These are phyloP conservation scores for Brachyhypopomus occidentalis DNA, from an alignment of 2,113 vertebrate species.

Conservation along the genomic window DNA sequence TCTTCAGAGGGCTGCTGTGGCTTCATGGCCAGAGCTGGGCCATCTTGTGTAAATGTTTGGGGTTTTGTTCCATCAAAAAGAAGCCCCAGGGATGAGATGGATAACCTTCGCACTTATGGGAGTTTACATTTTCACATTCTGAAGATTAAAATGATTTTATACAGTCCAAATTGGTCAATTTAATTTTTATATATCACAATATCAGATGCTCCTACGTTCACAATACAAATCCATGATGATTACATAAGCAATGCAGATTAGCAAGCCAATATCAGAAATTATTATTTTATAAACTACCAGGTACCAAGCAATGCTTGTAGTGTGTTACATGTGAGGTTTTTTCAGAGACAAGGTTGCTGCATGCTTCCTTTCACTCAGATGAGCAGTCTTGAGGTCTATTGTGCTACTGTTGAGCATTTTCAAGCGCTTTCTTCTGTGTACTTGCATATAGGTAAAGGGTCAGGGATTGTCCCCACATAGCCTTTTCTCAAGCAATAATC, in stretches of 20 bases:
- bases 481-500: constrained; percentile 15
- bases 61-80: constrained; percentile 48
- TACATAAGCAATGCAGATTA: no score
- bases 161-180: not conserved
- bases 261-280: no score
- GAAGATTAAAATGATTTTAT: not conserved
- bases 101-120: not conserved
- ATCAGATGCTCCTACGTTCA: not conserved
- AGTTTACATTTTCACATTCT: not conserved
- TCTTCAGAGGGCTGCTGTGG: constrained; percentile 40
- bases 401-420: not conserved
- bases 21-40: constrained; percentile 60
- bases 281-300: no score
- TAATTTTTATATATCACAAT: not conserved
- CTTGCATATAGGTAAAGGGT: not conserved
- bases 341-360: not conserved
- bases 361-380: not conserved
- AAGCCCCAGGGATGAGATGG: constrained; percentile 9
- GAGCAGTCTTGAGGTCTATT: not conserved
- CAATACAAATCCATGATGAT: no score
- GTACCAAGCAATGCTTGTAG: not conserved
- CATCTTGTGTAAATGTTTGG: constrained; percentile 58
- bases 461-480: constrained; percentile 17
- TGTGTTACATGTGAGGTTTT: not conserved
- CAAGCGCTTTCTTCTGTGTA: not conserved